Percentiles rank a stretch among this genome's conserved stretches.
Conservation (phyloP, 2,797 vertebrate species). For the Oreochromis mossambicus region DNA sequence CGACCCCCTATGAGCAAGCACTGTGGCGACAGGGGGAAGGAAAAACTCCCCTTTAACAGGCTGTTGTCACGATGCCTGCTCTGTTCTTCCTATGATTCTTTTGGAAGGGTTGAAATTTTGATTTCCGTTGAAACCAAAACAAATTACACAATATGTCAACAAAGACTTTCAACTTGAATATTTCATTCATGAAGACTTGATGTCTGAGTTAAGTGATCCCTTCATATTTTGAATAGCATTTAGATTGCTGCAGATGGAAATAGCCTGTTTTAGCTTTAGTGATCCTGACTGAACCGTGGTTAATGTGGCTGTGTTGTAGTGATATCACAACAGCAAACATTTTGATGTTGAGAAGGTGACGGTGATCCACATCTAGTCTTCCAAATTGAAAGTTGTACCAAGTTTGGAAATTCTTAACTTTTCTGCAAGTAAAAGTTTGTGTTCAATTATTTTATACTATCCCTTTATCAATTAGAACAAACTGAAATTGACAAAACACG, state of each 20-base stretch:
- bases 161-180: not conserved
- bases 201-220: not conserved
- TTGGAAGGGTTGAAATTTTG: not conserved
- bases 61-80: fast-evolving
- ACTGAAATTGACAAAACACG: not conserved
- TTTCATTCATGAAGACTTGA: not conserved
- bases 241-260: not conserved
- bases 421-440: not conserved
- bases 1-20: not conserved
- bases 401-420: not conserved
- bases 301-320: not conserved
- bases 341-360: not conserved
- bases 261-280: not conserved
- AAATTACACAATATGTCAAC: not conserved
- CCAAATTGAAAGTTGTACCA: not conserved
- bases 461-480: not conserved
- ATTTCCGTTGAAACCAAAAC: not conserved
- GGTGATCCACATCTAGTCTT: not conserved
- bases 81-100: not conserved
- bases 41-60: not conserved
- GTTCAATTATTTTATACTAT: not conserved
- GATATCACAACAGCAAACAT: not conserved
- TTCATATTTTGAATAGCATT: not conserved
- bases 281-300: not conserved
- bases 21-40: not conserved